These are phyloP conservation scores for Leistus spinibarbis DNA, from an alignment of 2,888 invertebrate species.

Conservation along the genomic window DNA sequence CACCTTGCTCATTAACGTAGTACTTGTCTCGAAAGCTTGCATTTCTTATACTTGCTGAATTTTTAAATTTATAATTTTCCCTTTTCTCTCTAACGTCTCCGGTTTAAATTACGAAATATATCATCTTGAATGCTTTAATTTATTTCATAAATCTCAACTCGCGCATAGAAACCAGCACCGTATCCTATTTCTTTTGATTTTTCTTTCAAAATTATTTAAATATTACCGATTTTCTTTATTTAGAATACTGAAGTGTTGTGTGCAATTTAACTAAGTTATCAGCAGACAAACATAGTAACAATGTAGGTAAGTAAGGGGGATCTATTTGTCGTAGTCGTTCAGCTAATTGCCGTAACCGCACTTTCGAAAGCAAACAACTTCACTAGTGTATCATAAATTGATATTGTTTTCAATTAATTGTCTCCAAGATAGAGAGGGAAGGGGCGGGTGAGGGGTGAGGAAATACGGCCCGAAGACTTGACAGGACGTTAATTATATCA, in stretches of 20 bases:
- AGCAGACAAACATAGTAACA: too few relatives aligned
- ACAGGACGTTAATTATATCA: neutral
- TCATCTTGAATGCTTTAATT: neutral
- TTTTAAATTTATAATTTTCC: neutral
- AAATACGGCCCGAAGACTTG: neutral
- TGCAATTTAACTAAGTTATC: too few relatives aligned
- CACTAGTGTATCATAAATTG: constrained; percentile 2
- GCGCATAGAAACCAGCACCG: neutral
- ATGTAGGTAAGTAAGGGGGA: too few relatives aligned
- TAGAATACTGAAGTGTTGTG: too few relatives aligned
- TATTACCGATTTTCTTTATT: too few relatives aligned
- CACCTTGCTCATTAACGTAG: neutral
- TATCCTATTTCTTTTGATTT: neutral
- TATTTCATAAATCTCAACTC: neutral
- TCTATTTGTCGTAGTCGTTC: too few relatives aligned
- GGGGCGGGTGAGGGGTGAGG: too few relatives aligned
- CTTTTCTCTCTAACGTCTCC: neutral
- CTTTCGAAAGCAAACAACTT: neutral
- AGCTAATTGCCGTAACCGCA: neutral
- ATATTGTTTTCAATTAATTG: constrained; percentile 6
- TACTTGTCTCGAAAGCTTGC: neutral
- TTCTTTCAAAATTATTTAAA: too few relatives aligned
- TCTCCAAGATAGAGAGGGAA: too few relatives aligned
- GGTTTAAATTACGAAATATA: neutral
- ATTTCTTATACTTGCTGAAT: neutral